phyloP scores from a whole-genome alignment of 1,140 invertebrate species.

The Drosophila simulans region DNA sequence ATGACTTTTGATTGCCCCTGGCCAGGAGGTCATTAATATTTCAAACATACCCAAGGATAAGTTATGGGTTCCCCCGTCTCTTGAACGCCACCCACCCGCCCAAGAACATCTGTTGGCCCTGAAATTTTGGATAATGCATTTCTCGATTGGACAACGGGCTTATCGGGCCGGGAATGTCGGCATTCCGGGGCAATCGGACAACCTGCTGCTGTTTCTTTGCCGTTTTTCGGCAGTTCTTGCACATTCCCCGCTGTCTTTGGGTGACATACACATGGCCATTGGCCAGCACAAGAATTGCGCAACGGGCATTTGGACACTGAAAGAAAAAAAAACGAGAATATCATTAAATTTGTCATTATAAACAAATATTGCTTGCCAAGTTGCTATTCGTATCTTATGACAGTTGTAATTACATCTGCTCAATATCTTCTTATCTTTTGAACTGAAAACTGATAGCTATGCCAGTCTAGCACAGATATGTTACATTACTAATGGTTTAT shows the following conservation, averaged over 20 bases:
- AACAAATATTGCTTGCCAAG: too few species aligned
- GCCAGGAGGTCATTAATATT: conserved; percentile 76
- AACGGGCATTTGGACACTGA: conserved; percentile 35
- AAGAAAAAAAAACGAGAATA: neutral
- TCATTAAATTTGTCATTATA: too few species aligned
- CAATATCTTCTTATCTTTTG: too few species aligned
- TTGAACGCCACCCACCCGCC: neutral
- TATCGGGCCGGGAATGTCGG: conserved; percentile 56
- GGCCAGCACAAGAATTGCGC: conserved; percentile 59
- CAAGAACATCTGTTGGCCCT: conserved; percentile 47
- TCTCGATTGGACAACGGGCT: conserved; percentile 27
- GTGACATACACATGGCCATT: conserved; percentile 50
- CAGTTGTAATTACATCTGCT: too few species aligned
- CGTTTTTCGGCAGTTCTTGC: conserved; percentile 31
- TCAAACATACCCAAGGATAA: conserved; percentile 73
- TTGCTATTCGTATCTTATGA: too few species aligned
- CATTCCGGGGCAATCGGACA: conserved; percentile 53
- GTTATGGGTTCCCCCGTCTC: conserved; percentile 60
- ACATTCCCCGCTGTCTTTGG: conserved; percentile 40
- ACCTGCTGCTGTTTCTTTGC: conserved; percentile 44
- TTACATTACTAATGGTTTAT: too few species aligned
- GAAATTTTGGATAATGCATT: conserved; percentile 41
- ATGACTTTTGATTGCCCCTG: conserved; percentile 53
- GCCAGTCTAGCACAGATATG: too few species aligned
- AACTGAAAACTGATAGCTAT: too few species aligned